Evolutionary conservation across 2,113 vertebrate species (phyloP), one percentile per base, ranked within the genome.

Genomic region (Monarcha castaneiventris): DNA sequence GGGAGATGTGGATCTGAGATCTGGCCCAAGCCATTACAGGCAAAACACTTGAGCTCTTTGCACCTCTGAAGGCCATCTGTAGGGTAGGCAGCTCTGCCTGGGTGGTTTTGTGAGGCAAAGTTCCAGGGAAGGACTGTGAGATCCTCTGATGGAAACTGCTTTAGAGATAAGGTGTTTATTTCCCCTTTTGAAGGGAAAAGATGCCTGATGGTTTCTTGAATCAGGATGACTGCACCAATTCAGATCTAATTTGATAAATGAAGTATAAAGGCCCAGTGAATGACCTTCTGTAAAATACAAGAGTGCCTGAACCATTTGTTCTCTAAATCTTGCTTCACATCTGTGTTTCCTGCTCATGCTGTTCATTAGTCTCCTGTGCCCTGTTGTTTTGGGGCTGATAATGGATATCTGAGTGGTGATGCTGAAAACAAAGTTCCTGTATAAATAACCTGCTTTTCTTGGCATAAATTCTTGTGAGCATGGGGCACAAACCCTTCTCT

Each of bases 211-310:
- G 73, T 84, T 89, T 87, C 96, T 90, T 81, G 66, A 89, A 84
- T 79, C 56, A 17, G 66, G 54, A 56, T 81, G 86, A 37, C 93
- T 93, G 92, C 61, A 74, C 72, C 79, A 61, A 84, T 92, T 97
- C 41, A 89, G 93, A 68, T 93, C 26, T 77, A 62, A 95, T 96
- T 93, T 91, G 94, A 94, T 86, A 96, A 85, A 91, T 83, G 63
- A 93, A 92, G 59, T 89, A 89, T 87, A 92, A 96, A 90, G 48
- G 82, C 81, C 59, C 91, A 30, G 66, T n/a, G 72, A 84, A 44
- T 55, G 76, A 89, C 91, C 75, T 51, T 41, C 51, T 74, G 9
- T 90, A 68, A 90, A 91, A 87, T 84, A 55, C 52, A 52, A 21
- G 75, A 84, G 54, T 66, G 84, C 20, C 77, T 51, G 79, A 81